Evolutionary conservation across 2,113 vertebrate species (phyloP), one percentile per base, ranked within the genome.

Genomic region (Pica pica): DNA sequence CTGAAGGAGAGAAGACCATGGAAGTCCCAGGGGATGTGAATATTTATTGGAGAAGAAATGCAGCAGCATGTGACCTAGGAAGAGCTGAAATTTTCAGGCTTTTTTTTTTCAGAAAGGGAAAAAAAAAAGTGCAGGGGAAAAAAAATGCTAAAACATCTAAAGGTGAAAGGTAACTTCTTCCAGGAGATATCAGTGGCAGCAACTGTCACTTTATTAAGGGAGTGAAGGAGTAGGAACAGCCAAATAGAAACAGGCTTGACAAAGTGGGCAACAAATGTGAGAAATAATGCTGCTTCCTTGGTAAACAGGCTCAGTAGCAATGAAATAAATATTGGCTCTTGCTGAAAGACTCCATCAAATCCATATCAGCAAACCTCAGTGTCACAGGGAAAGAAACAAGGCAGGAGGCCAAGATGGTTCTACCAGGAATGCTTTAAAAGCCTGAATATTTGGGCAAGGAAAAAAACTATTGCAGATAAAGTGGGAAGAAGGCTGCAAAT

Each of bases 241-340:
- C 64, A 90, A 95, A 83, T 41, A 76, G 89, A 89, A 95, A 73
- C 17, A 92, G 63, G 28, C 46, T 92, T 80, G 63, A 90, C 59
- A 94, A 96, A 96, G 46, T 7, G 2, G 59, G 83, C 39, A 90
- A 89, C 63, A 94, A 90, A 92, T 86, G 68, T 90, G 87, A 90
- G 87, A 90, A 95, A 86, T 95, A 95, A 86, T 74, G 52, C 59
- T 77, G 55, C 23, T 92, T 92, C 50, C 63, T 65, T 65, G 53
- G 76, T 73, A 80, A 82, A 76, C 18, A 90, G 42, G 53, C 55
- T 74, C 42, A 46, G 71, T 0, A 61, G 41, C 76, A 80, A 74
- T 7, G 63, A 88, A 83, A 95, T 80, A 92, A 94, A 90, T 80
- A 83, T 16, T 83, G 59, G 37, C 9, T 90, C 10, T 68, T 60